These are phyloP conservation scores for Malachius bipustulatus DNA, from an alignment of 2,888 invertebrate species.

Conservation along the genomic window DNA sequence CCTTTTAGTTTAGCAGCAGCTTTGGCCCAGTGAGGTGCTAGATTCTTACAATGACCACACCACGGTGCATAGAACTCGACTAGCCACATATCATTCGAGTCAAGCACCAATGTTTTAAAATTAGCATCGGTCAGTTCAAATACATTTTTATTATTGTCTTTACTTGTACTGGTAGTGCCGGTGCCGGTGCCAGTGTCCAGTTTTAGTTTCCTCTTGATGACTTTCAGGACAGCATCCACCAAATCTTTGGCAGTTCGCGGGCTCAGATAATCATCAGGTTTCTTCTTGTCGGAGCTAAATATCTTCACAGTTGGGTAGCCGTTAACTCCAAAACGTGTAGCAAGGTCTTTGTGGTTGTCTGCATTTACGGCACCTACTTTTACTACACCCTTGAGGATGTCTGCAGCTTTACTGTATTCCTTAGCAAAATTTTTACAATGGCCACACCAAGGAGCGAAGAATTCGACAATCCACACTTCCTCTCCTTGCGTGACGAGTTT, in stretches of 20 bases:
- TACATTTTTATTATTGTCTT: conserved; percentile 40
- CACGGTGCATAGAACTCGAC: conserved; percentile 91
- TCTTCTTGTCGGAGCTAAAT: conserved; percentile 5
- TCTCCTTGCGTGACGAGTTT: conserved; percentile 7
- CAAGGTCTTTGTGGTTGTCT: conserved; percentile 13
- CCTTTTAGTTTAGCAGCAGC: conserved; percentile 70
- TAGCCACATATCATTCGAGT: conserved; percentile 84
- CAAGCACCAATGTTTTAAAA: conserved; percentile 75
- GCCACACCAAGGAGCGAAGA: conserved; percentile 9
- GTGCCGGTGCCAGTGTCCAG: conserved; percentile 5
- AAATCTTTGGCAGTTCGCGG: conserved; percentile 10
- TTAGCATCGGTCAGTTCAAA: conserved; percentile 84
- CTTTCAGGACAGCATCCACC: conserved; percentile 10
- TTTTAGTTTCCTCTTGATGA: conserved; percentile 7
- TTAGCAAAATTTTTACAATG: conserved; percentile 8
- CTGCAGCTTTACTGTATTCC: conserved; percentile 12
- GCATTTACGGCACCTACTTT: conserved; percentile 16
- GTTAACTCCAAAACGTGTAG: conserved; percentile 11
- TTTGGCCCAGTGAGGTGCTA: conserved; percentile 80
- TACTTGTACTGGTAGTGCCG: conserved; percentile 9
- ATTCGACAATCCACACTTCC: conserved; percentile 8
- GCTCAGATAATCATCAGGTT: conserved; percentile 8
- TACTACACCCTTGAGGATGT: conserved; percentile 12
- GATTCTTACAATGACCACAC: conserved; percentile 86
- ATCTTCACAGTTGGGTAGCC: conserved; percentile 9